Base-by-base conservation (phyloP, 2,797 vertebrate genomes). In the Epinephelus coioides region DNA sequence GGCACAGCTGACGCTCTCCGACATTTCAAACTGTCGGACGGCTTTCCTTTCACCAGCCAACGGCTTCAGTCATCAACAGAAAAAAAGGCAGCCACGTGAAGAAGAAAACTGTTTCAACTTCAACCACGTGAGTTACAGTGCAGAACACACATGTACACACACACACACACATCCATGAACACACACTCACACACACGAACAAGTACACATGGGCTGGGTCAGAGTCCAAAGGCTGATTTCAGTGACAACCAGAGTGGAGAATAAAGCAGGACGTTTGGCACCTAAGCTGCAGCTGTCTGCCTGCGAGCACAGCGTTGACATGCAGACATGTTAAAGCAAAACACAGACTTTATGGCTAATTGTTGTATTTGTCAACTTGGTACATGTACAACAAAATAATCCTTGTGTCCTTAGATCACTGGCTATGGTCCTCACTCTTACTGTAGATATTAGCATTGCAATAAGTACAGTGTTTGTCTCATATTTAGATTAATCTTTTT, bases 41-140 rank as follows among this genome's bases (percentile, higher is more conserved):
- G 54, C 64, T 79, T 81, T 78, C 74, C n/a, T 82, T 54, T 85
- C 51, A 23, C 54, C 74, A 73, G 68, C 66, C 73, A 54, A 34
- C 64, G 7, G 70, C 78, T 86, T 84, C 83, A 77, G 82, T 88
- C 82, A 57, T 74, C 57, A 87, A 86, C 77, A 78, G 68, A 88
- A 90, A 91, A 88, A 90, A 91, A 91, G 90, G 88, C 92, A 92
- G 88, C 89, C 74, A 76, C 19, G 82, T 88, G 89, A 85, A 81
- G 72, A 84, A 81, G 69, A 78, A 87, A 86, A 68, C 70, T n/a
- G 40, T 73, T 81, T 85, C 51, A 60, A 89, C 79, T 71, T 83
- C 50, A 79, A 85, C 82, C 73, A 78, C 62, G 69, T 46, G 59
- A 82, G 64, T 78, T 71, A 86, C 79, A 89, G 77, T 76, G 75